Percentiles rank a stretch among this genome's conserved stretches.
phyloP scores from a whole-genome alignment of 2,113 vertebrate genomes.

The Tragelaphus scriptus region DNA sequence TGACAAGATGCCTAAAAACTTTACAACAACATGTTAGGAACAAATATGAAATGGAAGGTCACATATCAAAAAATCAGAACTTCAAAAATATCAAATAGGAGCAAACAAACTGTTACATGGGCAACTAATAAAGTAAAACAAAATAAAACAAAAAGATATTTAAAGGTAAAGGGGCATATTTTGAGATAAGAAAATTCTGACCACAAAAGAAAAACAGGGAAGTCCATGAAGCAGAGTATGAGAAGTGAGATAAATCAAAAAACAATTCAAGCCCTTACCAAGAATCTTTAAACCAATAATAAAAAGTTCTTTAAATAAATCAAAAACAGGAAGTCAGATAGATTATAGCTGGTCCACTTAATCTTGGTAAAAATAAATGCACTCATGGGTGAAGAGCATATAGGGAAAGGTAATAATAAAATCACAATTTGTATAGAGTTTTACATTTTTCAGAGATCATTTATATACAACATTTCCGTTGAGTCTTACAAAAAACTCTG shows the following conservation, averaged over 20 bases:
- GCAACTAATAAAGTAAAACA: neutral
- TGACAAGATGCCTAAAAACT: neutral
- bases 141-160: neutral
- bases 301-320: conserved; percentile 40
- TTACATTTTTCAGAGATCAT: neutral
- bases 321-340: conserved; percentile 33
- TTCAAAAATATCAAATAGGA: neutral
- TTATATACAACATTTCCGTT: neutral
- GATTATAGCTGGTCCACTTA: neutral
- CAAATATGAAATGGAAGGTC: neutral
- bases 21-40: neutral
- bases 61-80: neutral
- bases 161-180: neutral
- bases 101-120: neutral
- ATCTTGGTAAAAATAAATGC: conserved; percentile 40
- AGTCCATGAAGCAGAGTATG: neutral
- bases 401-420: neutral
- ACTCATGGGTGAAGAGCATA: neutral
- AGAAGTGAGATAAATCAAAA: neutral
- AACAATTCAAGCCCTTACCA: neutral
- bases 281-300: neutral
- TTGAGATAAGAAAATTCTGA: conserved; percentile 10
- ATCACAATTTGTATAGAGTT: neutral
- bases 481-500: neutral
- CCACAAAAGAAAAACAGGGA: neutral